A percentile compares a stretch with the other conserved stretches of the same genome.
Evolutionary conservation across 1,140 invertebrate species (phyloP).

Genomic region (Pseudomyrmex concolor): DNA sequence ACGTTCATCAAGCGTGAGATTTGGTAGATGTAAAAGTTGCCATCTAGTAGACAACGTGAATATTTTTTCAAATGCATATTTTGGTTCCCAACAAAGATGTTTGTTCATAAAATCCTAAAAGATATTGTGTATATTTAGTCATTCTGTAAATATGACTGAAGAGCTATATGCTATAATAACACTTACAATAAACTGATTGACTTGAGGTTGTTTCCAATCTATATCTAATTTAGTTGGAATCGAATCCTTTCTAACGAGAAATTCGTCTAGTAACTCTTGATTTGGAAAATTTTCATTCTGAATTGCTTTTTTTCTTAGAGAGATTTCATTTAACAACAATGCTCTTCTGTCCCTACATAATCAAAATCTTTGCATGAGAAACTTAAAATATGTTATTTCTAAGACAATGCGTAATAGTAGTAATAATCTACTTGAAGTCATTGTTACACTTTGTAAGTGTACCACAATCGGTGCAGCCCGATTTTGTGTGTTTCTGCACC

Average conservation of each 20-base stretch:
- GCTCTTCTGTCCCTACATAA: conserved; percentile 85
- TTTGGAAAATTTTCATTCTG: conserved; percentile 88
- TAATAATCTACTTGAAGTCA: conserved; percentile 85
- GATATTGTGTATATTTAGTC: conserved; percentile 46
- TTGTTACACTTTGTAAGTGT: conserved; percentile 87
- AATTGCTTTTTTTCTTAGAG: conserved; percentile 89
- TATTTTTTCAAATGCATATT: conserved; percentile 91
- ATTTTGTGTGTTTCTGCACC: conserved; percentile 86
- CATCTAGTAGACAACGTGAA: conserved; percentile 91
- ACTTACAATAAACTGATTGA: conserved; percentile 88
- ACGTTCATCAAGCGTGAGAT: conserved; percentile 67
- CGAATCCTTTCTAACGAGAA: conserved; percentile 86
- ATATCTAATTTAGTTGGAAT: conserved; percentile 85
- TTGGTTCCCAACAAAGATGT: conserved; percentile 90
- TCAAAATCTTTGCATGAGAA: conserved; percentile 58
- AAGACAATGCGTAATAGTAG: background rate
- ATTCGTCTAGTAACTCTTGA: conserved; percentile 91
- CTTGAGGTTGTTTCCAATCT: conserved; percentile 88
- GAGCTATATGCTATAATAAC: background rate
- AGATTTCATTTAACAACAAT: conserved; percentile 88
- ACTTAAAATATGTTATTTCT: conserved; percentile 33
- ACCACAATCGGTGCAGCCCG: conserved; percentile 88
- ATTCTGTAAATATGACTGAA: conserved; percentile 1
- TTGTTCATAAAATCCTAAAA: conserved; percentile 87
- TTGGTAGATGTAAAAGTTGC: conserved; percentile 86